Evolutionary conservation across 2,797 vertebrate genomes (phyloP).

Genomic region (Phrynocephalus vlangalii): DNA sequence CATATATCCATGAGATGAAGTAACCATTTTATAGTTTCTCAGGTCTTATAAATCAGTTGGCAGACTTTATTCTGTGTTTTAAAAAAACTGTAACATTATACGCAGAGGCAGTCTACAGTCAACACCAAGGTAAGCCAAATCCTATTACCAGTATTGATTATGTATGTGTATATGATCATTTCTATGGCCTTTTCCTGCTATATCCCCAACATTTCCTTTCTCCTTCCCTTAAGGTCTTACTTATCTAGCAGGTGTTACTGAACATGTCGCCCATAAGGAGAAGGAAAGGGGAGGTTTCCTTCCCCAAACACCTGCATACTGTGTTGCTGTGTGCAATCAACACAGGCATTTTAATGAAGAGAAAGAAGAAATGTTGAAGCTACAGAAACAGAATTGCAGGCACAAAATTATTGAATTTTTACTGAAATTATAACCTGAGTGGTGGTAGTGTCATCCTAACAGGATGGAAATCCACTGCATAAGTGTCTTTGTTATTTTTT

Average conservation of each 20-base stretch:
- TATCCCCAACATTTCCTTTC: neutral
- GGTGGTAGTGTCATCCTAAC: constrained; percentile 48
- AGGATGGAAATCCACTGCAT: constrained; percentile 56
- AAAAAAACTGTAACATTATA: no score
- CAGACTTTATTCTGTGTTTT: no score
- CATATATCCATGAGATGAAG: no score
- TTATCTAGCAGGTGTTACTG: neutral
- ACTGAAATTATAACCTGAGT: constrained; percentile 55
- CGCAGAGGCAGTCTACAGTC: no score
- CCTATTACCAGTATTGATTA: no score
- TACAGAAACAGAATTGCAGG: constrained; percentile 33
- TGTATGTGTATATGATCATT: no score
- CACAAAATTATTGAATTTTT: constrained; percentile 42
- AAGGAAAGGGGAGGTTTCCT: neutral
- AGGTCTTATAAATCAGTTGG: no score
- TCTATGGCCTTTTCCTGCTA: neutral
- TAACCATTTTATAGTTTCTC: no score
- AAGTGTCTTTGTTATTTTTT: constrained; percentile 55
- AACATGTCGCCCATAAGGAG: neutral
- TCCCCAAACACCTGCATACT: neutral
- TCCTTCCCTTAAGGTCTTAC: neutral
- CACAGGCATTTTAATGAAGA: neutral
- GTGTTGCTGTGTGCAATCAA: neutral
- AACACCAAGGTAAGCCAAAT: no score
- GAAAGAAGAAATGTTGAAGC: neutral